A percentile compares a stretch with the other conserved stretches of the same genome.
These are phyloP conservation scores for Ariolimax columbianus DNA, from an alignment of 2,888 invertebrate genomes.

Conservation along the genomic window DNA sequence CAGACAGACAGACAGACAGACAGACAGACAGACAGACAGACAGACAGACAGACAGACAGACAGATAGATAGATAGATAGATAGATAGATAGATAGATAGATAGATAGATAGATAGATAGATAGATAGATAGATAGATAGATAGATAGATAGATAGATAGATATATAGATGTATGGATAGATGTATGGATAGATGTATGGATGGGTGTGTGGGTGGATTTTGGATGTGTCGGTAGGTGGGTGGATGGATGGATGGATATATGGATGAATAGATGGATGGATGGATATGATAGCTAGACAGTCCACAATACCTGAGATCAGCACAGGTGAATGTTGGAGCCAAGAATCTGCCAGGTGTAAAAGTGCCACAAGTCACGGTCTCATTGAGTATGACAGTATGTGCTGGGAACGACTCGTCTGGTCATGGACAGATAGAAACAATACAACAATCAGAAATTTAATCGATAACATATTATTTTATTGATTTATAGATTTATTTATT, in stretches of 20 bases:
- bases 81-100: slow-evolving; percentile 17
- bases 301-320: slow-evolving; percentile 24
- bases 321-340: slow-evolving; percentile 33
- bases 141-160: background rate
- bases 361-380: slow-evolving; percentile 20
- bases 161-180: too few relatives aligned
- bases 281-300: background rate
- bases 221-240: background rate
- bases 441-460: too few relatives aligned
- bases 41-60: slow-evolving; percentile 24
- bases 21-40: slow-evolving; percentile 21
- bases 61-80: too few relatives aligned
- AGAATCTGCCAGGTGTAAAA: slow-evolving; percentile 22
- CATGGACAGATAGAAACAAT: too few relatives aligned
- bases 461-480: too few relatives aligned
- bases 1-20: background rate
- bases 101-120: slow-evolving; percentile 6
- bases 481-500: too few relatives aligned
- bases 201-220: background rate
- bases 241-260: too few relatives aligned
- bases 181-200: too few relatives aligned
- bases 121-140: slow-evolving; percentile 8
- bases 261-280: background rate
- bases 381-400: background rate
- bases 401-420: slow-evolving; percentile 23